Evolutionary conservation across 1,140 invertebrate genomes (phyloP).

Genomic region (Frieseomelitta varia): DNA sequence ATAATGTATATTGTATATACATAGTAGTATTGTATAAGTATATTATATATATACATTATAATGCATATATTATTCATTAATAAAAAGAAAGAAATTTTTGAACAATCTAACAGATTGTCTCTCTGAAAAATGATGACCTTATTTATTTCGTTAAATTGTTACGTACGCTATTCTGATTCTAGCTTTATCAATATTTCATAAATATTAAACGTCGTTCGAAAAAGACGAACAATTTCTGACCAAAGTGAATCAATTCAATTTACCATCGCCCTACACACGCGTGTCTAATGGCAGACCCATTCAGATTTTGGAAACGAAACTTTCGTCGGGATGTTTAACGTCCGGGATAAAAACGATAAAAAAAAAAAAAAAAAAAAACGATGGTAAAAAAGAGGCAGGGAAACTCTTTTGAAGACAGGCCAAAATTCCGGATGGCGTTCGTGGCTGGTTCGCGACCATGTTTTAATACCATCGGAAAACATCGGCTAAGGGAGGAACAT

Average conservation of each 20-base stretch:
- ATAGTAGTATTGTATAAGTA: no score
- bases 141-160: background rate
- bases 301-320: background rate
- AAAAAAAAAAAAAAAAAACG: background rate
- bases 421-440: background rate
- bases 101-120: no score
- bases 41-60: no score
- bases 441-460: background rate
- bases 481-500: background rate
- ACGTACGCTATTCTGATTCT: background rate
- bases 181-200: no score
- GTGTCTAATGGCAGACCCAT: background rate
- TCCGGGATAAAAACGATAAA: background rate
- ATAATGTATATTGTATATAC: no score
- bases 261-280: no score
- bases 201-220: no score
- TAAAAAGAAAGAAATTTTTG: no score
- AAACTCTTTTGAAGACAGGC: background rate
- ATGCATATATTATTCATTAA: no score
- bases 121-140: background rate
- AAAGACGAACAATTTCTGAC: no score
- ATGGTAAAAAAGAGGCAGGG: no score
- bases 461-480: conserved; percentile 12
- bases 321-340: background rate
- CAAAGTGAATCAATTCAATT: no score